Conservation (phyloP, 2,888 invertebrate species). For the Parnassius mnemosyne region DNA sequence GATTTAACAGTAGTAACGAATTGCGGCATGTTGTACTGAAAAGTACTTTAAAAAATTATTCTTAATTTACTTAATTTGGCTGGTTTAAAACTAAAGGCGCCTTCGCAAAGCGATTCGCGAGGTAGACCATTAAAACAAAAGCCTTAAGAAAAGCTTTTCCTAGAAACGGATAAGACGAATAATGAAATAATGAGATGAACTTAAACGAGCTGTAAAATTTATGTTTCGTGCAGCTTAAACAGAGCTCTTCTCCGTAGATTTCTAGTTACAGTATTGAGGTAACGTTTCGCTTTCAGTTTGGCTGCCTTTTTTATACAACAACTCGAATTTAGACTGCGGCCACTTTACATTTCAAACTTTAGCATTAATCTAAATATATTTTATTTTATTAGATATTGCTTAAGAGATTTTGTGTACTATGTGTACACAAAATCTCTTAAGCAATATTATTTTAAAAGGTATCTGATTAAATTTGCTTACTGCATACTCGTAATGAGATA, state of each 20-base stretch:
- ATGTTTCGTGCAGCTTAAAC: constrained; percentile 76
- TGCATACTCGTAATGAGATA: too few relatives aligned
- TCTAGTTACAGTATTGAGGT: constrained; percentile 62
- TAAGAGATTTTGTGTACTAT: too few relatives aligned
- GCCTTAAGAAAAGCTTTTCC: constrained; percentile 36
- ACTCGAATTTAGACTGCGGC: constrained; percentile 60
- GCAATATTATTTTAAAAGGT: too few relatives aligned
- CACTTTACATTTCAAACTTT: constrained; percentile 51
- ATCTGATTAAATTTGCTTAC: too few relatives aligned
- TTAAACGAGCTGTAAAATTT: constrained; percentile 76
- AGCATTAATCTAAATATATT: constrained; percentile 43
- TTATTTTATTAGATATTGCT: too few relatives aligned
- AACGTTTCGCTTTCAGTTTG: constrained; percentile 60
- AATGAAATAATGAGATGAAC: constrained; percentile 76
- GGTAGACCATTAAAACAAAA: constrained; percentile 24
- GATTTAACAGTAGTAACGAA: too few relatives aligned
- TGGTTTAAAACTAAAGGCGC: constrained; percentile 9
- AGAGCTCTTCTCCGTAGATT: constrained; percentile 62
- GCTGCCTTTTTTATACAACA: constrained; percentile 51
- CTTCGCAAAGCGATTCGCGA: constrained; percentile 21
- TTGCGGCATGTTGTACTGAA: too few relatives aligned
- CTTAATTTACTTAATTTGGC: neutral
- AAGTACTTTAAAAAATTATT: too few relatives aligned
- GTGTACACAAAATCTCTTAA: too few relatives aligned
- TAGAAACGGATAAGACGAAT: constrained; percentile 57